phyloP scores from a whole-genome alignment of 2,797 vertebrate genomes.

The Syngnathus acus region DNA sequence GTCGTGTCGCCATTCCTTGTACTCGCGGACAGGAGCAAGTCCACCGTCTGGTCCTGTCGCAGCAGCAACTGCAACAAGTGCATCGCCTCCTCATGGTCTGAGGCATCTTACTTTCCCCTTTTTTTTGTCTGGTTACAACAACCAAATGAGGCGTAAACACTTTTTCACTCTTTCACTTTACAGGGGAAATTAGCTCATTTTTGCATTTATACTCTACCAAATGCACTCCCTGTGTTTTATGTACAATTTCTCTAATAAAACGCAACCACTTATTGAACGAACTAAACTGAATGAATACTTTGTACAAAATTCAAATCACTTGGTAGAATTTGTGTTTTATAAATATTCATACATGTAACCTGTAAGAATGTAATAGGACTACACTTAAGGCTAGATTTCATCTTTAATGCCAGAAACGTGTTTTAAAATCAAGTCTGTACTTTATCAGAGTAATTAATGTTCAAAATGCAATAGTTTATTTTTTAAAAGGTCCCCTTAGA shows the following conservation, averaged over 20 bases:
- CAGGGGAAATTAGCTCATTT: conserved; percentile 6
- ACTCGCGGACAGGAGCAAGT: conserved; percentile 75
- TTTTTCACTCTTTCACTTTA: conserved; percentile 12
- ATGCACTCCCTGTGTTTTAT: conserved; percentile 18
- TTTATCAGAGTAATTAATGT: too few relatives aligned
- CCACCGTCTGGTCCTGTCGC: conserved; percentile 79
- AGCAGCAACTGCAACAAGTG: conserved; percentile 77
- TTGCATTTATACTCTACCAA: conserved; percentile 20
- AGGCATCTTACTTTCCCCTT: conserved; percentile 3
- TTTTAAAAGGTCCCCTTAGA: background rate
- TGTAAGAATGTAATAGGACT: background rate
- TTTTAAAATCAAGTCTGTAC: conserved; percentile 35
- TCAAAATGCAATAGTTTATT: background rate
- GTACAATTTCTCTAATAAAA: background rate
- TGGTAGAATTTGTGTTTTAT: background rate
- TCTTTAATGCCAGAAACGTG: background rate
- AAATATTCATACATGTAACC: too few relatives aligned
- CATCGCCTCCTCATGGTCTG: conserved; percentile 74
- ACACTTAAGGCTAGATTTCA: background rate
- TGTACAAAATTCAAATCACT: background rate
- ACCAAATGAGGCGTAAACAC: background rate
- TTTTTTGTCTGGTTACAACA: background rate
- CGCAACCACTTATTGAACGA: conserved; percentile 25
- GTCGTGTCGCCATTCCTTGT: conserved; percentile 81
- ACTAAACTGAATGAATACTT: background rate